Evolutionary conservation across 2,888 invertebrate genomes (phyloP).

Genomic region (Neoitamus cyanurus): DNA sequence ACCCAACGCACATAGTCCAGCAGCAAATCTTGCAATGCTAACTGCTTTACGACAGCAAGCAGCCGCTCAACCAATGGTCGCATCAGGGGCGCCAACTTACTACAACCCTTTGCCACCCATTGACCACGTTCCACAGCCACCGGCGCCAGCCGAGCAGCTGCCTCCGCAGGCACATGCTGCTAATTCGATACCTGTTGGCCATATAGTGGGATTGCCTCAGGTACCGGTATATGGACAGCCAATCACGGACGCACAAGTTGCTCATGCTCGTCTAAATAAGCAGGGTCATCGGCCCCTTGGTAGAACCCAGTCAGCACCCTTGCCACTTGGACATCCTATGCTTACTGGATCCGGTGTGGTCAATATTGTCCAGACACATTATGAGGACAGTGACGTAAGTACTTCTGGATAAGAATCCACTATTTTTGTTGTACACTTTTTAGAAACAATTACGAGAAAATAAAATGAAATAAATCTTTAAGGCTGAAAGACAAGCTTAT

Average conservation of each 20-base stretch:
- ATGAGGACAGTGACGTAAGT: slow-evolving; percentile 66
- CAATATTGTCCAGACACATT: slow-evolving; percentile 65
- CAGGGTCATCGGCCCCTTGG: slow-evolving; percentile 84
- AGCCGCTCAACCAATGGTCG: slow-evolving; percentile 55
- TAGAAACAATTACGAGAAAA: background rate
- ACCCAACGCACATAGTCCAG: slow-evolving; percentile 60
- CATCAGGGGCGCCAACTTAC: slow-evolving; percentile 60
- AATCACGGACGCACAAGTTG: slow-evolving; percentile 75
- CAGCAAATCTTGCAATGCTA: slow-evolving; percentile 61
- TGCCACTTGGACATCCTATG: slow-evolving; percentile 90
- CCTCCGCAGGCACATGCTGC: slow-evolving; percentile 66
- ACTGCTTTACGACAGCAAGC: slow-evolving; percentile 60
- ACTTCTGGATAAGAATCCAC: background rate
- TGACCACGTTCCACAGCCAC: slow-evolving; percentile 57
- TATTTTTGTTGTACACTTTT: no score
- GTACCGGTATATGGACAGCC: slow-evolving; percentile 64
- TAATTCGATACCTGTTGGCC: slow-evolving; percentile 65
- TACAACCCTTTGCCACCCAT: slow-evolving; percentile 62
- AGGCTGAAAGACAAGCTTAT: slow-evolving; percentile 70
- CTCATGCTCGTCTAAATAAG: slow-evolving; percentile 77
- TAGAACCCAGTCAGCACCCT: slow-evolving; percentile 93
- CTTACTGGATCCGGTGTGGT: slow-evolving; percentile 69
- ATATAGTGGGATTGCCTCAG: slow-evolving; percentile 19
- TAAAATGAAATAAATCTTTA: background rate
- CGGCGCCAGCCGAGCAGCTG: slow-evolving; percentile 70